Conservation (phyloP, 23 tunicate genomes). For the Ciona savignyi region DNA sequence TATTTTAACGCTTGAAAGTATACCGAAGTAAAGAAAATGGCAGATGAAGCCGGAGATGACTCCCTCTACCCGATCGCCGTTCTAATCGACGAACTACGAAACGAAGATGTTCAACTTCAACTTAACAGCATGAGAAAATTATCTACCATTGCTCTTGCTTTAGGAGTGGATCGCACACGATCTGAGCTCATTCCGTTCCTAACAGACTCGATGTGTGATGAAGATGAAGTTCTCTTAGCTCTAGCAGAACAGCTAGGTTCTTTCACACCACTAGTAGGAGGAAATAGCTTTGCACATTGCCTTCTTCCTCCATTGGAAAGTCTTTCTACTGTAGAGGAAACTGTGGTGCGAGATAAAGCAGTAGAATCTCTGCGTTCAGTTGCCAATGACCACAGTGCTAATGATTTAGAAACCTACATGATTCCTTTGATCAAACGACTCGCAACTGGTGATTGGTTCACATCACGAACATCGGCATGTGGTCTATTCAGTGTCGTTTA, state of each 20-base stretch:
- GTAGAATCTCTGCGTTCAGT: conserved; percentile 85
- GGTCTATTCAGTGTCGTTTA: conserved; percentile 90
- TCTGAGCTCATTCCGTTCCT: conserved; percentile 92
- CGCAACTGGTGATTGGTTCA: conserved; percentile 98
- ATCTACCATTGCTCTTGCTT: conserved; percentile 92
- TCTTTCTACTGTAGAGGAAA: conserved; percentile 83
- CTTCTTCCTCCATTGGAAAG: conserved; percentile 83
- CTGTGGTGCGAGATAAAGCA: conserved; percentile 83
- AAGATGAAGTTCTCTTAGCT: conserved; percentile 91
- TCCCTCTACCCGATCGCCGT: conserved; percentile 98
- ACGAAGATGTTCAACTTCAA: conserved; percentile 96
- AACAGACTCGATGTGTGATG: conserved; percentile 98
- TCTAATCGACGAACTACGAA: conserved; percentile 95
- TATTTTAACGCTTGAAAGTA: not conserved
- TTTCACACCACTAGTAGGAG: conserved; percentile 91
- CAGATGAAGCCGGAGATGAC: conserved; percentile 97
- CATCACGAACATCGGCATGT: conserved; percentile 96
- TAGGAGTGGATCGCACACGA: conserved; percentile 95
- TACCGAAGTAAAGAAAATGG: conserved; percentile 26
- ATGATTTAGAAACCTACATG: conserved; percentile 85
- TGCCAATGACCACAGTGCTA: conserved; percentile 69
- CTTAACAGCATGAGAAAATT: conserved; percentile 90
- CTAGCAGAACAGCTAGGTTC: conserved; percentile 94
- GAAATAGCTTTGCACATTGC: conserved; percentile 71
- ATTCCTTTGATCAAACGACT: conserved; percentile 88